Conservation (phyloP, 2,888 invertebrate species). For the Eurytoma adleriae region DNA sequence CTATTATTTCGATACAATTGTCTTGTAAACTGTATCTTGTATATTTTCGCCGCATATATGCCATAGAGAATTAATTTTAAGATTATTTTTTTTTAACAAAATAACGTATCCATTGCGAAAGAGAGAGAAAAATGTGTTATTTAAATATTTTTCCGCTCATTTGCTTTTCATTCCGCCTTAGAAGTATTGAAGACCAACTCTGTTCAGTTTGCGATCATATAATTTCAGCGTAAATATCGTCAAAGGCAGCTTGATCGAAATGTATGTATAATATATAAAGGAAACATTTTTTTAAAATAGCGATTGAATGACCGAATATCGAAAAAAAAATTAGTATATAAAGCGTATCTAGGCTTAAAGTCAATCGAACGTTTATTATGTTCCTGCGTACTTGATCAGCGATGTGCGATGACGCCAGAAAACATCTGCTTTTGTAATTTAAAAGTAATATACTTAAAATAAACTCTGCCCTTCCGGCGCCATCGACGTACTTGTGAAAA, state of each 20-base stretch:
- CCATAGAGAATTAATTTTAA: slow-evolving; percentile 53
- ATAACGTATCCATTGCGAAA: slow-evolving; percentile 8
- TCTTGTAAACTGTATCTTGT: slow-evolving; percentile 36
- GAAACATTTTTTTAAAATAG: slow-evolving; percentile 41
- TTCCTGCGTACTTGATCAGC: slow-evolving; percentile 55
- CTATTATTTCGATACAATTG: slow-evolving; percentile 27
- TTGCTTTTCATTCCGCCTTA: slow-evolving; percentile 54
- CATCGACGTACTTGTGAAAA: slow-evolving; percentile 40
- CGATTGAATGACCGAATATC: slow-evolving; percentile 13
- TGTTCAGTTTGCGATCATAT: slow-evolving; percentile 35
- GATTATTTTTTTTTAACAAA: slow-evolving; percentile 34
- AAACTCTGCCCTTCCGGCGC: slow-evolving; percentile 29
- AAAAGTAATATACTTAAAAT: slow-evolving; percentile 38
- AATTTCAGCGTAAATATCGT: slow-evolving; percentile 31
- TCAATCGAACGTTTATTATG: slow-evolving; percentile 57
- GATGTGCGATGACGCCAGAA: slow-evolving; percentile 31
- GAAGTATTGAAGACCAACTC: slow-evolving; percentile 52
- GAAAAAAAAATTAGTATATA: slow-evolving; percentile 30
- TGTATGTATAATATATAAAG: slow-evolving; percentile 39
- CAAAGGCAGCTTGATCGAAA: slow-evolving; percentile 49
- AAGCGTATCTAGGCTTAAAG: slow-evolving; percentile 44
- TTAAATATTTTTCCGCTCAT: slow-evolving; percentile 28
- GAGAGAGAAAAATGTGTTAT: slow-evolving; percentile 17
- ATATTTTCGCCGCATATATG: slow-evolving; percentile 49
- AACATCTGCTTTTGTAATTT: slow-evolving; percentile 42